Evolutionary conservation across 1,140 invertebrate species (phyloP).

Genomic region (Uloborus diversus): DNA sequence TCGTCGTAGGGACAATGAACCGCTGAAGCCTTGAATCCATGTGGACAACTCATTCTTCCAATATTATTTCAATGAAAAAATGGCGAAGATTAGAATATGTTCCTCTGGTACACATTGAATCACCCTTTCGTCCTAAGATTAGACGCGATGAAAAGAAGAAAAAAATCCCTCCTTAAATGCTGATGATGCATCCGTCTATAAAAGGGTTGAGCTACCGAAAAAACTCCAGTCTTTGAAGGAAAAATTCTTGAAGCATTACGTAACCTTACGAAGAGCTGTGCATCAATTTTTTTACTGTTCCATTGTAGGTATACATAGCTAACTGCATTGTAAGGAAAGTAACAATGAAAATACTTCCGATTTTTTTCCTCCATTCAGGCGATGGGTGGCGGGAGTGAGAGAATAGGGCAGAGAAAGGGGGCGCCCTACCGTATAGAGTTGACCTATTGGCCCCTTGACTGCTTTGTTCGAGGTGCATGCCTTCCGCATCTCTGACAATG

Average conservation of each 20-base stretch:
- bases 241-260: conserved; percentile 8
- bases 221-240: neutral
- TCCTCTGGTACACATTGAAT: neutral
- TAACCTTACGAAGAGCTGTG: neutral
- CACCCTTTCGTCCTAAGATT: neutral
- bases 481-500: conserved; percentile 33
- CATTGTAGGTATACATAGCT: neutral
- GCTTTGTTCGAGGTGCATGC: conserved; percentile 32
- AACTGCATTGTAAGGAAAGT: conserved; percentile 14
- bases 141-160: neutral
- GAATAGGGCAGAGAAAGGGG: neutral
- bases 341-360: conserved; percentile 45
- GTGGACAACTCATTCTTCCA: too few species aligned
- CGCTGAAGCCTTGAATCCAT: conserved; percentile 20
- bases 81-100: too few species aligned
- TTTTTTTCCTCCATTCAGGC: conserved; percentile 14
- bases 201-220: neutral
- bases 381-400: neutral
- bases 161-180: neutral
- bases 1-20: conserved; percentile 15
- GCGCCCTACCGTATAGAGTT: neutral
- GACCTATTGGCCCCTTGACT: conserved; percentile 49
- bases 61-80: too few species aligned
- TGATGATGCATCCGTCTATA: neutral
- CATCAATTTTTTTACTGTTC: neutral